Base-by-base conservation (phyloP, 2,888 invertebrate species). In the Volucella inanis region DNA sequence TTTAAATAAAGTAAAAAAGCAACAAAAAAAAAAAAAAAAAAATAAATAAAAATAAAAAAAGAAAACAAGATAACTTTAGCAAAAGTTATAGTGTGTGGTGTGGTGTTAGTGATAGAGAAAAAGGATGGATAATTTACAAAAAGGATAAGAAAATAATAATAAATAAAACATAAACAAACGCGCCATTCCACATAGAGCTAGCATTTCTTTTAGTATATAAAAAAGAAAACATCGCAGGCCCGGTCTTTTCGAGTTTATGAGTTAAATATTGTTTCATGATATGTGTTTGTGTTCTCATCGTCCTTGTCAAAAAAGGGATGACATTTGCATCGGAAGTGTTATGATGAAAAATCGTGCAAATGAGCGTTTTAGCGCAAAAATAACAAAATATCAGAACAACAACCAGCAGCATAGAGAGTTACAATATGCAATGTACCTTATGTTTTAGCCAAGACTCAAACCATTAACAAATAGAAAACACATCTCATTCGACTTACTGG, bases 281-380 rank as follows among this genome's bases (percentile, higher is more conserved):
- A 59, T 31, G n/a, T 74, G 38, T 50, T 39, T 57, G 50, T 59
- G 18, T 67, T 18, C 47, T 41, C 14, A 8, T 47, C 31, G 67
- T 61, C 68, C 67, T 68, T 76, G 76, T 45, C 31, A 52, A 38
- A 45, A 15, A 31, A n/a, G n/a, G 45, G 61, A 31, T 31, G 49
- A 10, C 54, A 15, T 11, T 54, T 31, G 39, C 11, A 38, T 14
- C 8, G 49, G 12, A 49, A 49, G 45, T 8, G 49, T 49, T 4
- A 22, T 76, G 67, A 68, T 76, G 67, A 68, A 45, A 61, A 76
- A 68, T 76, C 76, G 76, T 76, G 76, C 76, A 68, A 76, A 68
- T 67, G 61, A 76, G 38, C 65, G 50, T 70, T 50, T 45, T n/a
- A 10, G 14, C 6, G 31, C 38, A 54, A 38, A 54, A 62, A 68